These are phyloP conservation scores for Polyommatus iphigenia DNA, from an alignment of 2,888 invertebrate genomes.

Conservation along the genomic window DNA sequence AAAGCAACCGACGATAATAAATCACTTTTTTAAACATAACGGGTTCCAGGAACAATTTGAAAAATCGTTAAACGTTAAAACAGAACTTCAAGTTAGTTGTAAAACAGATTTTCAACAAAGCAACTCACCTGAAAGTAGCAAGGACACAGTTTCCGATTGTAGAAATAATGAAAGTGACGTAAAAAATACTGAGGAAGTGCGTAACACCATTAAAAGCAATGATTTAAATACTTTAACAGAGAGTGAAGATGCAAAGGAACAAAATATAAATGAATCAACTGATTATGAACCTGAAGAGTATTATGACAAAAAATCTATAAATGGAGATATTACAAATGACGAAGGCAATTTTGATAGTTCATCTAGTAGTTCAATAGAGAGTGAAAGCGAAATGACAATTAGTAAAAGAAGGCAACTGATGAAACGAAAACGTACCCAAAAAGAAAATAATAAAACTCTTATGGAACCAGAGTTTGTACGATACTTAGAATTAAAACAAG, in stretches of 20 bases:
- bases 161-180: neutral
- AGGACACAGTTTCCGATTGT: neutral
- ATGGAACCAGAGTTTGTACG: conserved; percentile 63
- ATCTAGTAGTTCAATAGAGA: conserved; percentile 48
- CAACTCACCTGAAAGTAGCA: neutral
- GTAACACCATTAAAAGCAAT: neutral
- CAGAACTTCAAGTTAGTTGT: neutral
- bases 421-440: conserved; percentile 42
- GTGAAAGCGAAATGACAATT: conserved; percentile 46
- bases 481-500: conserved; percentile 70
- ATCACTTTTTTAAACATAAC: neutral
- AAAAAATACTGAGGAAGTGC: neutral
- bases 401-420: conserved; percentile 45
- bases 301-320: conserved; percentile 14
- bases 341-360: conserved; percentile 42
- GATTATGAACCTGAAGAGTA: conserved; percentile 10
- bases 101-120: neutral
- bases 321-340: conserved; percentile 21
- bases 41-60: neutral
- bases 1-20: neutral
- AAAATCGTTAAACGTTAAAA: neutral
- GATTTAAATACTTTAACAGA: conserved; percentile 34
- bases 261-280: conserved; percentile 23
- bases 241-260: conserved; percentile 26
- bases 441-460: neutral